A percentile compares a stretch with the other conserved stretches of the same genome.
Evolutionary conservation across 2,113 vertebrate genomes (phyloP).

Genomic region (Sorex fumeus): DNA sequence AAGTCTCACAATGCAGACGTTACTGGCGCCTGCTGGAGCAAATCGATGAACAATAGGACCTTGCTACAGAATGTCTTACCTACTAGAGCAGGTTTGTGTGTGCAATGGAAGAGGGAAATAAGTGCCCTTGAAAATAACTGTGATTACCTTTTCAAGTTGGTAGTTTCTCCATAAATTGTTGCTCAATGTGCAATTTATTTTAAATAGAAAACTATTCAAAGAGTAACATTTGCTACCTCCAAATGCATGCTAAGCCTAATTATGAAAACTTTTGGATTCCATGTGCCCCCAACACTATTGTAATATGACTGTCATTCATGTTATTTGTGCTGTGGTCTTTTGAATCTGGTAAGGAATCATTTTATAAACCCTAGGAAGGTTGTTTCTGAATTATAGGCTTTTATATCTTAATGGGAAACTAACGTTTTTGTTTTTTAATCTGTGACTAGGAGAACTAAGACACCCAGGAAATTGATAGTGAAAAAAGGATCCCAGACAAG

Average conservation of each 20-base stretch:
- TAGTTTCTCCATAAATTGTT: neutral
- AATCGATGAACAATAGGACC: too few species aligned
- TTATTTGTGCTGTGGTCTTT: constrained; percentile 37
- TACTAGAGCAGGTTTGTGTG: neutral
- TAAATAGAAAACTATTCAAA: neutral
- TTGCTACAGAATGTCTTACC: too few species aligned
- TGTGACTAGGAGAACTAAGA: constrained; percentile 76
- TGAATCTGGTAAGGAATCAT: constrained; percentile 25
- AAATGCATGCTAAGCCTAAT: neutral
- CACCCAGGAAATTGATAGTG: constrained; percentile 71
- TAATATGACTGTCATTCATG: neutral
- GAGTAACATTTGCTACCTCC: neutral
- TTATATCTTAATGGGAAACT: too few species aligned
- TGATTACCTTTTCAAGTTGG: neutral
- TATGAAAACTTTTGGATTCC: constrained; percentile 18
- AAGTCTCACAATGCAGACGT: too few species aligned
- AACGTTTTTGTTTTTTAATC: too few species aligned
- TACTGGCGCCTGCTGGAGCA: too few species aligned
- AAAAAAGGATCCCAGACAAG: constrained; percentile 81
- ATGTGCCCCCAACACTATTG: neutral
- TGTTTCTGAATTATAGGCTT: neutral
- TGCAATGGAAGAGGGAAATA: neutral
- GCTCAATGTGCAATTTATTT: neutral
- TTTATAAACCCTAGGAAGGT: constrained; percentile 22
- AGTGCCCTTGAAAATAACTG: neutral